A percentile compares a stretch with the other conserved stretches of the same genome.
Conservation (phyloP, 2,113 vertebrate genomes). For the Rynchops niger region DNA sequence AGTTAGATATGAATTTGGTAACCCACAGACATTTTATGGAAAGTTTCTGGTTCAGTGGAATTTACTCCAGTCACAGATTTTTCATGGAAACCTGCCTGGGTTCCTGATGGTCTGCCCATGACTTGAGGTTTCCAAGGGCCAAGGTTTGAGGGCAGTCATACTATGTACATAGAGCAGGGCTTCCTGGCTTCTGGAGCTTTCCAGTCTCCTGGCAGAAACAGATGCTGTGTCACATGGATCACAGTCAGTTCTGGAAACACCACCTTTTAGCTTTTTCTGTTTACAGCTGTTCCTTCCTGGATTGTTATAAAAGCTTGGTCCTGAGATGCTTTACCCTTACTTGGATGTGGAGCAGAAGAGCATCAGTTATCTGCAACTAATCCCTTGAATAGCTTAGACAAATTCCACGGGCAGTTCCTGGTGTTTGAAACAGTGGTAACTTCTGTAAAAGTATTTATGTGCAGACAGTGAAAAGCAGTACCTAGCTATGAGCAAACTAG, state of each 20-base stretch:
- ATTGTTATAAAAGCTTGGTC: not conserved
- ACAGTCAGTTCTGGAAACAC: not conserved
- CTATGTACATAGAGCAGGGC: not conserved
- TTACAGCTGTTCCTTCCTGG: not conserved
- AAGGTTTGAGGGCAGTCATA: not conserved
- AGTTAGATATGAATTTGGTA: not conserved
- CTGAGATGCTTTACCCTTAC: constrained; percentile 17
- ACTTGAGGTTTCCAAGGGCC: not conserved
- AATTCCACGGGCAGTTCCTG: not conserved
- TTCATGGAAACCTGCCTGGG: not conserved
- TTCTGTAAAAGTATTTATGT: not conserved
- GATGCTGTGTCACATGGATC: not conserved
- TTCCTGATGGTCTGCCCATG: not conserved
- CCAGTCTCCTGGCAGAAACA: not conserved
- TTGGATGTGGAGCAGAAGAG: constrained; percentile 25
- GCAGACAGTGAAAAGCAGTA: not conserved
- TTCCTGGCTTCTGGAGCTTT: not conserved
- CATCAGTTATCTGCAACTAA: not conserved
- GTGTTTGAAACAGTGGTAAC: not conserved
- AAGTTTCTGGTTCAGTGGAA: not conserved
- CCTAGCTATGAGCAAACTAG: not conserved
- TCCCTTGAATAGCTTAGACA: not conserved
- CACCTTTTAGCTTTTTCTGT: not conserved
- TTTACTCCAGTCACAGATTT: not conserved
- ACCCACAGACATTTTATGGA: not conserved